Conservation (phyloP, 2,113 vertebrate species). For the Odontophorus gujanensis region DNA sequence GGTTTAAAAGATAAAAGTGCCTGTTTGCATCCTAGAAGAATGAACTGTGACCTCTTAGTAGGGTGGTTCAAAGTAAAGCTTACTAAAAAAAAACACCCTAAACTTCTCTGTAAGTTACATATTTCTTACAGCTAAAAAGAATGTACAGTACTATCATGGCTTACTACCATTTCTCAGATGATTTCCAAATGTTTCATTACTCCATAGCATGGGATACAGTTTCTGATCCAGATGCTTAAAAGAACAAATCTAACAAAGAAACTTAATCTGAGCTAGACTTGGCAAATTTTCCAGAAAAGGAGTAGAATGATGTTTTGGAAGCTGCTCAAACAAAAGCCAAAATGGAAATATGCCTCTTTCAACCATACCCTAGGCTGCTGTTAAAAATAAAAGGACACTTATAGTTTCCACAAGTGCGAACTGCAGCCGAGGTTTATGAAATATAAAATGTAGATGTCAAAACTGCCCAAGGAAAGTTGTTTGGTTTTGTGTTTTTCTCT, state of each 20-base stretch:
- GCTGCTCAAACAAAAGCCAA: conserved; percentile 80
- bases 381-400: conserved; percentile 76
- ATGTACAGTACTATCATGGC: conserved; percentile 47
- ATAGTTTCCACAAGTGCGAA: conserved; percentile 78
- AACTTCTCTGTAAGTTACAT: conserved; percentile 7
- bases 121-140: conserved; percentile 49
- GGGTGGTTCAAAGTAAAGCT: conserved; percentile 36
- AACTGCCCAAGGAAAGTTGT: conserved; percentile 39
- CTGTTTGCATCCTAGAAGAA: neutral
- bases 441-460: conserved; percentile 50
- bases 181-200: conserved; percentile 83
- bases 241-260: conserved; percentile 80
- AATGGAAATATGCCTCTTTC: conserved; percentile 75
- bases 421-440: conserved; percentile 75
- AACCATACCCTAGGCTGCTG: conserved; percentile 71
- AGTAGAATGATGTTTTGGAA: conserved; percentile 80
- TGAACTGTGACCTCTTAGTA: neutral
- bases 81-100: neutral
- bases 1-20: neutral
- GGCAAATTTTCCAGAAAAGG: conserved; percentile 71
- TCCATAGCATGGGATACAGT: conserved; percentile 71
- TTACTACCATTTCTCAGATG: conserved; percentile 76
- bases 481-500: neutral
- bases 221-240: conserved; percentile 82
- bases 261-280: conserved; percentile 80